Conservation (phyloP, 2,888 invertebrate genomes). For the Archaeoteleia sp. region DNA sequence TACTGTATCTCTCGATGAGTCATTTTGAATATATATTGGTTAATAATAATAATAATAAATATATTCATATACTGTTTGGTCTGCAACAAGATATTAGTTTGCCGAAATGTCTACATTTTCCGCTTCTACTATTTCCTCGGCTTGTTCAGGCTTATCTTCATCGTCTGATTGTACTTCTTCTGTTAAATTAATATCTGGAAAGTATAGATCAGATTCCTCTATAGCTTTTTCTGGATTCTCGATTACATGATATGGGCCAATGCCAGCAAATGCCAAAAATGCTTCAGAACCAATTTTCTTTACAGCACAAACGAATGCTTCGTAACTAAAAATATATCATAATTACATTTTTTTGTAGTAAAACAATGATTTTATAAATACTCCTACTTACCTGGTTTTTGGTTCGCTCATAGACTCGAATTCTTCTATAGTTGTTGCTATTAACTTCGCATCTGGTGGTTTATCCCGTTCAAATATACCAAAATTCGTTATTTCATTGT, state of each 20-base stretch:
- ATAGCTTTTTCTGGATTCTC: conserved; percentile 69
- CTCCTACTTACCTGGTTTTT: conserved; percentile 66
- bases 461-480: conserved; percentile 71
- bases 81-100: too few species aligned
- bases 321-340: too few species aligned
- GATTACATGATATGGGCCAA: conserved; percentile 72
- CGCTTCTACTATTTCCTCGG: conserved; percentile 54
- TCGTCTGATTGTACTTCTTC: conserved; percentile 72
- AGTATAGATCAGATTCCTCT: conserved; percentile 69
- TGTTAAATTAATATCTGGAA: conserved; percentile 60
- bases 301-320: conserved; percentile 68
- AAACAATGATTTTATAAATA: too few species aligned
- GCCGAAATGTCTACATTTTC: conserved; percentile 38
- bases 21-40: not conserved
- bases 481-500: conserved; percentile 67
- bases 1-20: too few species aligned
- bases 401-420: conserved; percentile 63
- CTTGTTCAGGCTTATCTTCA: conserved; percentile 65
- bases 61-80: conserved; percentile 5
- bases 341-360: conserved; percentile 20
- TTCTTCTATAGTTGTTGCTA: conserved; percentile 65
- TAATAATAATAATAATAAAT: not conserved
- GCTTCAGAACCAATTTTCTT: conserved; percentile 69
- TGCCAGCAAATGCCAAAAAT: conserved; percentile 72
- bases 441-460: conserved; percentile 67